These are phyloP conservation scores for Synanthedon andrenaeformis DNA, from an alignment of 2,888 invertebrate species.

Conservation along the genomic window DNA sequence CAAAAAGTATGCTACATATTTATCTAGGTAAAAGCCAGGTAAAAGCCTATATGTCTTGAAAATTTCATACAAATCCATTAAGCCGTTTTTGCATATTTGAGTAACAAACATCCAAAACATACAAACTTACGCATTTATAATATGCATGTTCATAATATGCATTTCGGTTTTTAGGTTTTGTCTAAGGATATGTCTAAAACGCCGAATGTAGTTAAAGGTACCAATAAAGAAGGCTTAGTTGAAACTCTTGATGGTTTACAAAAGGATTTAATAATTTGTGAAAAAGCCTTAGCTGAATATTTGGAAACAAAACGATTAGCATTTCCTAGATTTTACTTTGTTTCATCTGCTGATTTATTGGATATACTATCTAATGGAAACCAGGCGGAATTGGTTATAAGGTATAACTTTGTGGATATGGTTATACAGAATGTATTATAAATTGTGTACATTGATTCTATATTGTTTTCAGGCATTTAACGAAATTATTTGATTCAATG, in stretches of 20 bases:
- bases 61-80: neutral
- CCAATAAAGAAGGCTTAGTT: constrained; percentile 86
- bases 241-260: constrained; percentile 85
- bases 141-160: neutral
- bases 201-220: constrained; percentile 91
- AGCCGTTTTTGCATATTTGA: too few relatives aligned
- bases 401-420: constrained; percentile 21
- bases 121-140: too few relatives aligned
- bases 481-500: constrained; percentile 95
- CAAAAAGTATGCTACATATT: too few relatives aligned
- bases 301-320: constrained; percentile 95
- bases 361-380: constrained; percentile 97
- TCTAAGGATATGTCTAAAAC: constrained; percentile 83
- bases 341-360: constrained; percentile 93
- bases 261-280: constrained; percentile 88
- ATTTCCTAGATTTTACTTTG: constrained; percentile 96
- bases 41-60: neutral
- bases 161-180: constrained; percentile 61
- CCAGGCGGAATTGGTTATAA: constrained; percentile 86
- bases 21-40: too few relatives aligned
- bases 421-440: neutral
- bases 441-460: constrained; percentile 1
- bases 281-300: constrained; percentile 96
- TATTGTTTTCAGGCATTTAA: constrained; percentile 78
- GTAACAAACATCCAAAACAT: too few relatives aligned